Percentiles rank a stretch among this genome's conserved stretches.
phyloP scores from a whole-genome alignment of 2,113 vertebrate species.

The Corydoras maculifer region DNA sequence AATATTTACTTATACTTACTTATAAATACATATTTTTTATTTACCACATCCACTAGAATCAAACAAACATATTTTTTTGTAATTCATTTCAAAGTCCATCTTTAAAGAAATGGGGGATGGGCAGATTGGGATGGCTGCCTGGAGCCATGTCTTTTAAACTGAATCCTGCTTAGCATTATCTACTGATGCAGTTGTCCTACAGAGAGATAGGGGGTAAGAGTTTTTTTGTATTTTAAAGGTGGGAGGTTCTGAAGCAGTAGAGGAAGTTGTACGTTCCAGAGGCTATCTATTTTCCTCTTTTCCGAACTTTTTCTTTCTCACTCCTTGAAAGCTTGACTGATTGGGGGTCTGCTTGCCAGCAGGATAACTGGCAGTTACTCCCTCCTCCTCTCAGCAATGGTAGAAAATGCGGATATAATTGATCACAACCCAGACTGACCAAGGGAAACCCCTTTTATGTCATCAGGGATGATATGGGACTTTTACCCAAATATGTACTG shows the following conservation, averaged over 20 bases:
- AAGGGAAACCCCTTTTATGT: neutral
- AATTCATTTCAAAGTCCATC: conserved; percentile 76
- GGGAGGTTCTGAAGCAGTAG: no score
- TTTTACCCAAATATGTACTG: neutral
- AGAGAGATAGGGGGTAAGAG: conserved; percentile 20
- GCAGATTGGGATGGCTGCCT: conserved; percentile 34
- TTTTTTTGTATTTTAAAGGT: neutral
- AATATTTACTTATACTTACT: no score
- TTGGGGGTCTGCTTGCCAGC: conserved; percentile 47
- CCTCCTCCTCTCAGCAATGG: conserved; percentile 42
- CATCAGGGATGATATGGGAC: neutral
- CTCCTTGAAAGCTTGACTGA: conserved; percentile 8
- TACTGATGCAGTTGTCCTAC: conserved; percentile 40
- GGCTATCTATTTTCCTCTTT: no score
- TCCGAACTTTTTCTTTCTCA: no score
- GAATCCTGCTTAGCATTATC: conserved; percentile 51
- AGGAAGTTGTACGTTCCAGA: no score
- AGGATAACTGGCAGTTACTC: conserved; percentile 41
- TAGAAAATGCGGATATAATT: conserved; percentile 45
- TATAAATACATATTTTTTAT: conserved; percentile 46
- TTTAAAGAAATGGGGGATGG: conserved; percentile 37
- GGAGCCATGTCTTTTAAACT: conserved; percentile 51
- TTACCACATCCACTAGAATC: conserved; percentile 79
- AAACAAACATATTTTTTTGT: conserved; percentile 97
- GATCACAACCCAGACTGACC: conserved; percentile 40